Percentiles rank a stretch among this genome's conserved stretches.
Evolutionary conservation across 2,888 invertebrate species (phyloP).

Genomic region (Tridacna crocea): DNA sequence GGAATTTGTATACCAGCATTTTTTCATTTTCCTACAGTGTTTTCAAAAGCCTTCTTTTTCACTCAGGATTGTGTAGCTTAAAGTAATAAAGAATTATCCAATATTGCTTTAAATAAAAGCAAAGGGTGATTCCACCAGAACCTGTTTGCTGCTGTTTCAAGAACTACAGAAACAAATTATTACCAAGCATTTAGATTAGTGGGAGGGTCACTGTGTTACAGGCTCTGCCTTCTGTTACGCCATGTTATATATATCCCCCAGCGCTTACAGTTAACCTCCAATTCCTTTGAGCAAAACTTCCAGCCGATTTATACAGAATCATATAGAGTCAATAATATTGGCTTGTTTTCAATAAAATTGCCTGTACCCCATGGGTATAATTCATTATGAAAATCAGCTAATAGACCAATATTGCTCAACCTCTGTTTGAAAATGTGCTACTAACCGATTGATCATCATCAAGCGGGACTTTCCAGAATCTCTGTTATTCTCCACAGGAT

Average conservation of each 20-base stretch:
- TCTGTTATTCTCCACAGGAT: neutral
- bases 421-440: neutral
- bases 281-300: constrained; percentile 15
- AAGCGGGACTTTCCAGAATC: constrained; percentile 8
- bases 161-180: constrained; percentile 19
- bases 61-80: too few species aligned
- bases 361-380: constrained; percentile 5
- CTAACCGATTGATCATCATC: constrained; percentile 4
- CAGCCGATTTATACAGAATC: neutral
- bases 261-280: too few species aligned
- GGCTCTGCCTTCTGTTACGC: constrained; percentile 23
- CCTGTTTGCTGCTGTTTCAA: constrained; percentile 19
- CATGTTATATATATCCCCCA: constrained; percentile 19
- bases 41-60: too few species aligned
- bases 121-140: neutral
- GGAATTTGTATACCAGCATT: too few species aligned
- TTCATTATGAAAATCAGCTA: constrained; percentile 7
- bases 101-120: neutral
- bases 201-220: constrained; percentile 21
- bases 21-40: too few species aligned
- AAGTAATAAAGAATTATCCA: too few species aligned
- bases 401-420: constrained; percentile 12
- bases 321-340: constrained; percentile 19
- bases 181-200: constrained; percentile 22
- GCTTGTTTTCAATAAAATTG: constrained; percentile 9